Percentiles rank a stretch among this genome's conserved stretches.
These are phyloP conservation scores for Chaunax sp. DNA, from an alignment of 2,797 vertebrate genomes.

Conservation along the genomic window DNA sequence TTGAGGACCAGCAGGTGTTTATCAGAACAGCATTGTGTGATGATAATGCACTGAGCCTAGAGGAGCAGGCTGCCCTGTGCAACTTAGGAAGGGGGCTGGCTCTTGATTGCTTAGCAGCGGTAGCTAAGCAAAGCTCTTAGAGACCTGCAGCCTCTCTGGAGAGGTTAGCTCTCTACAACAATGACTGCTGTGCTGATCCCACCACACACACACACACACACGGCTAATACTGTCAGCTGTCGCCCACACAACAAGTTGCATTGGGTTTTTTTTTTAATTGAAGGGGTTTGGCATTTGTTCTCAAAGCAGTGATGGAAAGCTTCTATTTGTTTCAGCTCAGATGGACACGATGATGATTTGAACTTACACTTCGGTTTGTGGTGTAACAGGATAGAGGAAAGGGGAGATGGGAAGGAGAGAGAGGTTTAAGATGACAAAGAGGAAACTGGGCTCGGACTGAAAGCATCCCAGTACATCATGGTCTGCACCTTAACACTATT, in stretches of 20 bases:
- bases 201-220: slow-evolving; percentile 30
- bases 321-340: slow-evolving; percentile 26
- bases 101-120: slow-evolving; percentile 75
- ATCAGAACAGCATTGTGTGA: slow-evolving; percentile 31
- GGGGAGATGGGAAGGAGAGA: neutral
- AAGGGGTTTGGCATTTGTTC: slow-evolving; percentile 24
- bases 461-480: neutral
- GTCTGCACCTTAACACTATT: neutral
- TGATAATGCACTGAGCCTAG: slow-evolving; percentile 29
- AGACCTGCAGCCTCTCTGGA: slow-evolving; percentile 63
- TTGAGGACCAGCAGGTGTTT: slow-evolving; percentile 35
- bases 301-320: slow-evolving; percentile 15
- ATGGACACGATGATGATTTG: slow-evolving; percentile 9
- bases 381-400: neutral
- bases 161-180: slow-evolving; percentile 49
- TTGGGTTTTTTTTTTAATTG: slow-evolving; percentile 33
- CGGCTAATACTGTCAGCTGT: slow-evolving; percentile 31
- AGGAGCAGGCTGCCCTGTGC: slow-evolving; percentile 32
- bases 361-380: neutral
- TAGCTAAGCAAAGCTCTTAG: slow-evolving; percentile 76
- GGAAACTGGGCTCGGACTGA: neutral
- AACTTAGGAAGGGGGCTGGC: slow-evolving; percentile 12
- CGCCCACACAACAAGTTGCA: slow-evolving; percentile 55
- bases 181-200: slow-evolving; percentile 53
- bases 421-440: neutral